Conservation (phyloP, 2,113 vertebrate species). For the Lampris incognitus region DNA sequence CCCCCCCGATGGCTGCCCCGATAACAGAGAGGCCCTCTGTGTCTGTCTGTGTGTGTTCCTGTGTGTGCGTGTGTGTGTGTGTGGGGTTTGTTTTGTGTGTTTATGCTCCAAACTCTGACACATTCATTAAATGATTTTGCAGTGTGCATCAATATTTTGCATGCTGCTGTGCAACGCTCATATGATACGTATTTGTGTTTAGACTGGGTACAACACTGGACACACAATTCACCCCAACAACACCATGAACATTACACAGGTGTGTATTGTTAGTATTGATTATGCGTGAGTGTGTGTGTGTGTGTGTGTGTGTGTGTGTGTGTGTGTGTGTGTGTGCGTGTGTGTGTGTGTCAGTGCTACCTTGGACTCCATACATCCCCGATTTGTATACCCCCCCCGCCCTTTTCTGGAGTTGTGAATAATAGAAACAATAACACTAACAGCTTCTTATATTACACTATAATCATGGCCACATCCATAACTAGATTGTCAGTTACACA, state of each 20-base stretch:
- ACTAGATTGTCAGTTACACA: constrained; percentile 19
- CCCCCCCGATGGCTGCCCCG: constrained; percentile 65
- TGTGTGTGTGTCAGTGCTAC: constrained; percentile 21
- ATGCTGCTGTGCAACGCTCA: constrained; percentile 26
- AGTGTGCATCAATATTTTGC: constrained; percentile 40
- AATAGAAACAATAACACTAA: constrained; percentile 80
- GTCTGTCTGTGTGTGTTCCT: constrained; percentile 22
- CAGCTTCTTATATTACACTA: constrained; percentile 67
- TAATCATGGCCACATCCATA: constrained; percentile 67
- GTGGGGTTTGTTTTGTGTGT: neutral
- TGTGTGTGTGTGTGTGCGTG: constrained; percentile 20
- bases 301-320: constrained; percentile 21
- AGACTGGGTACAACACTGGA: constrained; percentile 13
- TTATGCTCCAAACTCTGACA: constrained; percentile 39
- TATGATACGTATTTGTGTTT: constrained; percentile 58
- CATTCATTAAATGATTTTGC: constrained; percentile 50
- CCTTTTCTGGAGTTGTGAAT: constrained; percentile 55
- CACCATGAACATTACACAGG: constrained; percentile 43
- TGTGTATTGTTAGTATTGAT: constrained; percentile 23
- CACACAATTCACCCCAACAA: constrained; percentile 45
- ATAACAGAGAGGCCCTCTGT: constrained; percentile 63
- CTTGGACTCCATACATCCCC: constrained; percentile 38
- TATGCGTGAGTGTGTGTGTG: constrained; percentile 10
- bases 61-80: constrained; percentile 11
- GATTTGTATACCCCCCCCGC: constrained; percentile 47